Conservation (phyloP, 2,113 vertebrate species). For the Erinaceus europaeus region DNA sequence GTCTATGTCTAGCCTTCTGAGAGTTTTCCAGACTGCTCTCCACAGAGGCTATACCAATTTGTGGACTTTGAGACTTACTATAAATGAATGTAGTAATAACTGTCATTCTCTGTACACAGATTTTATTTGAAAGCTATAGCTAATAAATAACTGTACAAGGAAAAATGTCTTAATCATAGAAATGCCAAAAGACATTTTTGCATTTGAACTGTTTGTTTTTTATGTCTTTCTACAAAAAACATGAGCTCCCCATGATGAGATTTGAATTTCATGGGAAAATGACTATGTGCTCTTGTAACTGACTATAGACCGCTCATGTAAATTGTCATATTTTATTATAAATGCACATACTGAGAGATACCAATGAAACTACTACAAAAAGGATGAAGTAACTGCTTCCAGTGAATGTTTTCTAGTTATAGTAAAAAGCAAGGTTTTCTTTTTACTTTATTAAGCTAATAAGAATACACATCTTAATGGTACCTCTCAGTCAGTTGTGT, state of each 20-base stretch:
- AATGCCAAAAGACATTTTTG: slow-evolving; percentile 40
- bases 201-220: slow-evolving; percentile 56
- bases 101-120: background rate
- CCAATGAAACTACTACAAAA: background rate
- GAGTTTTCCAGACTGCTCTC: no score
- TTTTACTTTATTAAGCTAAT: no score
- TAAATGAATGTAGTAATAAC: slow-evolving; percentile 16
- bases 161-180: slow-evolving; percentile 29
- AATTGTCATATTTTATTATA: slow-evolving; percentile 52
- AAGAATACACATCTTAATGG: no score
- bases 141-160: slow-evolving; percentile 37
- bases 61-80: slow-evolving; percentile 2
- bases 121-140: slow-evolving; percentile 43
- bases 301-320: background rate
- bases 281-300: slow-evolving; percentile 34
- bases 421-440: background rate
- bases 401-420: background rate
- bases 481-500: no score
- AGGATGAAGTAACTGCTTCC: slow-evolving; percentile 1
- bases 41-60: no score
- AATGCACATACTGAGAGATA: slow-evolving; percentile 26
- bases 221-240: background rate
- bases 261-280: slow-evolving; percentile 56
- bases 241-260: slow-evolving; percentile 1
- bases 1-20: no score